Percentiles rank a stretch among this genome's conserved stretches.
Conservation (phyloP, 2,797 vertebrate genomes). For the Poeciliopsis presidionis region DNA sequence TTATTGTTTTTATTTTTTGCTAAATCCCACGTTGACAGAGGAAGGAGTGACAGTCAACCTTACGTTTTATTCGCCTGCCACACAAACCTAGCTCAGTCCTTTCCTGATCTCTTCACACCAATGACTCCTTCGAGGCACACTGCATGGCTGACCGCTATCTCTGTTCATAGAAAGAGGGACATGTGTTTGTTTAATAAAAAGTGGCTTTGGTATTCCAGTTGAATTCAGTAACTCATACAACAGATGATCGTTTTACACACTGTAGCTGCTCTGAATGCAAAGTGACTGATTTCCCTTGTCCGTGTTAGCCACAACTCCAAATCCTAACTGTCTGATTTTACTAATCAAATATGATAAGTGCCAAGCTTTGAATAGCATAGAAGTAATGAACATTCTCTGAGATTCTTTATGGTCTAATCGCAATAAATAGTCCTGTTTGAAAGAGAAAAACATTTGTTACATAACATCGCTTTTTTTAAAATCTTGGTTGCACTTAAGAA, state of each 20-base stretch:
- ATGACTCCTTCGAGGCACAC: constrained; percentile 4
- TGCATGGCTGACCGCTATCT: constrained; percentile 63
- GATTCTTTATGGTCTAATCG: too few relatives aligned
- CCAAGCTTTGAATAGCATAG: background rate
- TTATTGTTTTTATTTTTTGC: background rate
- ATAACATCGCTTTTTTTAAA: background rate
- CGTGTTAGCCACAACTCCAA: constrained; percentile 2
- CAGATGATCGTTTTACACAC: background rate
- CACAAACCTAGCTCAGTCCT: background rate
- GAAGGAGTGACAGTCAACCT: background rate
- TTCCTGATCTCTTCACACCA: background rate
- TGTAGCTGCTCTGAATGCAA: constrained; percentile 11
- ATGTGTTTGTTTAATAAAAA: background rate
- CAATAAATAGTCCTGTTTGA: background rate
- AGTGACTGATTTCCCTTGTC: constrained; percentile 4
- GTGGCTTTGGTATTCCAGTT: background rate
- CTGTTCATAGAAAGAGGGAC: constrained; percentile 10
- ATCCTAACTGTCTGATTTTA: constrained; percentile 3
- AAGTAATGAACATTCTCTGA: background rate
- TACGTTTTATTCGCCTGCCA: background rate
- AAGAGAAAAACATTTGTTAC: background rate
- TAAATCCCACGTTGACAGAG: background rate
- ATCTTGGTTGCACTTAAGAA: background rate
- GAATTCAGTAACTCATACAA: constrained; percentile 3
- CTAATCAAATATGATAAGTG: background rate